Percentiles rank a stretch among this genome's conserved stretches.
Conservation (phyloP, 2,113 vertebrate genomes). For the Mesembrinibis cayennensis region DNA sequence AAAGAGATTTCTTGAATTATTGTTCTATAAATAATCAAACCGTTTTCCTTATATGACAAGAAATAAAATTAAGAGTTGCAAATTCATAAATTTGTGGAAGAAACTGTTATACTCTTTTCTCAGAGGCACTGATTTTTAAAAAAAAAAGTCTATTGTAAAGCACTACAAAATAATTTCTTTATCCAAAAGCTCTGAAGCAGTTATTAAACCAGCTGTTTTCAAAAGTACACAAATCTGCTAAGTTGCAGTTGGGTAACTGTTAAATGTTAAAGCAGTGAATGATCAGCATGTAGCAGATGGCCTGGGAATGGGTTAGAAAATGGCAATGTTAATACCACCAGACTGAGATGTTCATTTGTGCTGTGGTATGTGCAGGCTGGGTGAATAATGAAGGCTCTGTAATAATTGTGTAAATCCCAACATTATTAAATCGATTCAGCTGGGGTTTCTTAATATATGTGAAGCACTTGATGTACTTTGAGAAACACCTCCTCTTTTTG, state of each 20-base stretch:
- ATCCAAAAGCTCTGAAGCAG: conserved; percentile 80
- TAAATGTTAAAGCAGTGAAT: conserved; percentile 82
- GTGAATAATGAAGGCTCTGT: conserved; percentile 85
- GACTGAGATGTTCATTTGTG: conserved; percentile 84
- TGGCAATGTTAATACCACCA: conserved; percentile 83
- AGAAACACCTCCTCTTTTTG: conserved; percentile 79
- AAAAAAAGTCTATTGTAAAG: conserved; percentile 63
- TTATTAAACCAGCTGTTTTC: conserved; percentile 87
- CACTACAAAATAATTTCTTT: conserved; percentile 79
- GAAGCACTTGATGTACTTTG: conserved; percentile 79
- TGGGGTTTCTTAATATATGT: conserved; percentile 84
- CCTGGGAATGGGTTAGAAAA: conserved; percentile 81
- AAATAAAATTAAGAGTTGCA: conserved; percentile 46
- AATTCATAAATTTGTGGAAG: conserved; percentile 18
- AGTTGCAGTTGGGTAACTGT: conserved; percentile 85
- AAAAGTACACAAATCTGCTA: conserved; percentile 86
- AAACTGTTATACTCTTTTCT: conserved; percentile 38
- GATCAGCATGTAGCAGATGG: conserved; percentile 83
- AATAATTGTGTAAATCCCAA: conserved; percentile 89
- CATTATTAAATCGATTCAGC: conserved; percentile 87
- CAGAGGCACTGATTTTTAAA: conserved; percentile 17
- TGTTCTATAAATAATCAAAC: conserved; percentile 39
- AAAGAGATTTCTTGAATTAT: conserved; percentile 29
- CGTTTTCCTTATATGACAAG: conserved; percentile 56
- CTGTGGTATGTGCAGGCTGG: conserved; percentile 76